Base-by-base conservation (phyloP, 2,113 vertebrate genomes). In the Oryzias melastigma region DNA sequence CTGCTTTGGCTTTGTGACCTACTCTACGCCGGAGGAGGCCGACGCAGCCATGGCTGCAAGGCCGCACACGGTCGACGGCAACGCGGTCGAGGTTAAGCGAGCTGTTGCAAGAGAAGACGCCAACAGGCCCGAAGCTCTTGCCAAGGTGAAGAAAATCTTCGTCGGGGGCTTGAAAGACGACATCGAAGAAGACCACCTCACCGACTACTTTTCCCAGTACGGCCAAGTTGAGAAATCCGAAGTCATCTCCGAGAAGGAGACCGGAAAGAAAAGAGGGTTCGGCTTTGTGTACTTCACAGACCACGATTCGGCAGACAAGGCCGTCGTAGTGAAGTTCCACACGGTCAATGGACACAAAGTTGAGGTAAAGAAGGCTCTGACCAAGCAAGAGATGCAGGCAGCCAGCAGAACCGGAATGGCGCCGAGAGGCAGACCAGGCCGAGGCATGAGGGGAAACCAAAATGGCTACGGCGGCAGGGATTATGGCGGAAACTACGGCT, bases 141-240 rank as follows among this genome's bases (percentile, higher is more conserved):
- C 95, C 0, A 98, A 98, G 72, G 96, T 98, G 56, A 98, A 98
- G 93, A 98, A 98, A 77, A 95, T 98, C 42, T 98, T 98, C 52
- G 93, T 98, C 14, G 96, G 96, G 0, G 96, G 96, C 12, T 85
- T 98, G 4, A 98, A 98, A 56, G 96, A 96, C 67, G 95, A 98
- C 80, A 93, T 98, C 43, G 94, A 93, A 16, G 96, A 96, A 68
- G 90, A 93, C 7, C 92, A 97, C 71, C 90, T 98, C 54, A 90
- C 85, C 45, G 92, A 95, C 15, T 95, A 96, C 48, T 98, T 98
- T 87, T 93, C 92, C 7, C 93, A 95, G 85, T 98, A 95, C 50
- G 96, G 96, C 22, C 78, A 93, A 0, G 94, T 98, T 68, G 96
- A 98, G 77, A 98, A 97, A 89, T 92, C 94, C 62, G 96, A 98